A percentile compares a stretch with the other conserved stretches of the same genome.
phyloP scores from a whole-genome alignment of 2,888 invertebrate genomes.

The Pherbina coryleti region DNA sequence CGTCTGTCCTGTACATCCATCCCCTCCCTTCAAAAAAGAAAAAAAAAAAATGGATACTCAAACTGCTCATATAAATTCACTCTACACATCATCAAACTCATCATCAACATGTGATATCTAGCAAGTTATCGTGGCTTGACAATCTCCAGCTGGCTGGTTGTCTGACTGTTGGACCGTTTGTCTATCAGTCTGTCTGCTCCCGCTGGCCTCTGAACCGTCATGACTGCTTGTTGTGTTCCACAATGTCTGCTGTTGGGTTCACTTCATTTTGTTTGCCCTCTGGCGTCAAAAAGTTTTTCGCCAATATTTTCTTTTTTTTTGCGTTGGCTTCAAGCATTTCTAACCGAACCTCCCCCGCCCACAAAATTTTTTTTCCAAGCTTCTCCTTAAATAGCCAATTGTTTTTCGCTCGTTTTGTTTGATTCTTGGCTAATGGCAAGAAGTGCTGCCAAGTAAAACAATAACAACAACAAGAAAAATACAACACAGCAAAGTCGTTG shows the following conservation, averaged over 20 bases:
- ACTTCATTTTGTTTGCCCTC: constrained; percentile 42
- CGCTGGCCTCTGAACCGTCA: neutral
- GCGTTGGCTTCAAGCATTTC: constrained; percentile 31
- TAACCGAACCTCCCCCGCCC: constrained; percentile 37
- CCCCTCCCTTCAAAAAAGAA: neutral
- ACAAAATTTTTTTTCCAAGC: constrained; percentile 9
- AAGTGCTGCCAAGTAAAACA: constrained; percentile 36
- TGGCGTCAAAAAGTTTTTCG: constrained; percentile 55
- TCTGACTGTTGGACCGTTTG: neutral
- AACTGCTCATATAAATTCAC: constrained; percentile 7
- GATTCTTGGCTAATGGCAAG: constrained; percentile 45
- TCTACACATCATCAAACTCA: constrained; percentile 24
- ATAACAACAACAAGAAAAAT: constrained; percentile 4
- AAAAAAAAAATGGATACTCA: too few species aligned
- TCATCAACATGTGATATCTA: constrained; percentile 22
- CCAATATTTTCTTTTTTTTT: constrained; percentile 44
- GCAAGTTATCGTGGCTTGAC: constrained; percentile 9
- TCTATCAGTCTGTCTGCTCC: neutral
- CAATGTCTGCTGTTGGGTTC: constrained; percentile 6
- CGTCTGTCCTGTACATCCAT: neutral
- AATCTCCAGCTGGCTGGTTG: constrained; percentile 6
- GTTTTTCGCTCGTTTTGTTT: constrained; percentile 46
- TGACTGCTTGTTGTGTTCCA: neutral
- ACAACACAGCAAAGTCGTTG: neutral
- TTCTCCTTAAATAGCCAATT: constrained; percentile 47